Evolutionary conservation across 2,113 vertebrate genomes (phyloP), one percentile per base, ranked within the genome.

Genomic region (Elachura formosa): DNA sequence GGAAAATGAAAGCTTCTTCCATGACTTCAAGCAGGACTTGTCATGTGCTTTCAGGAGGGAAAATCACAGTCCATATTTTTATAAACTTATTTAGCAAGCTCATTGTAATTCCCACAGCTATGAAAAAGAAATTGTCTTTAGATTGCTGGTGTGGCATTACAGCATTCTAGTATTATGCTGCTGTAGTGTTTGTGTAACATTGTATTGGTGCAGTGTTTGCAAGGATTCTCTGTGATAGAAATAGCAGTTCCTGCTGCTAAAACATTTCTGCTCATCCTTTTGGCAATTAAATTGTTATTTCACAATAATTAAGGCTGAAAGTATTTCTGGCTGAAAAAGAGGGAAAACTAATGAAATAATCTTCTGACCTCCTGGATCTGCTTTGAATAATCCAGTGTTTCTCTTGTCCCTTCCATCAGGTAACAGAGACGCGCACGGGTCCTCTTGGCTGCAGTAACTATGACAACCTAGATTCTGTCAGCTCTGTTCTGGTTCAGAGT

Each of bases 361-460:
- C 17, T 34, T 56, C 45, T 84, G 77, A 92, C n/a, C 10, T 29
- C 9, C 28, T 72, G 40, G 24, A 25, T 49, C 43, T 97, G 66
- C 69, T 90, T 46, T 63, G 67, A 86, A 33, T 96, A 97, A 96
- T 26, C 36, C 73, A 95, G 59, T 78, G 22, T 52, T 95, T 95
- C 89, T 79, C 36, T 82, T 29, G 96, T 97, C 48, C 77, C 66
- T 93, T 33, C 89, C 64, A 34, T 26, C 97, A 99, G 99, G 99
- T 99, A 96, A 99, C 99, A 79, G 99, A 99, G 98, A 99, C 99
- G 6, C 98, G 99, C 93, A 99, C 99, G 3, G 99, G 99, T 91
- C 99, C 99, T 80, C 99, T 99, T 43, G 99, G 99, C 97, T 99
- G 99, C 98, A 99, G 99, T 99, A 99, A 99, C 98, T 99, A 99